Conservation (phyloP, 2,888 invertebrate species). For the Nebria salina region DNA sequence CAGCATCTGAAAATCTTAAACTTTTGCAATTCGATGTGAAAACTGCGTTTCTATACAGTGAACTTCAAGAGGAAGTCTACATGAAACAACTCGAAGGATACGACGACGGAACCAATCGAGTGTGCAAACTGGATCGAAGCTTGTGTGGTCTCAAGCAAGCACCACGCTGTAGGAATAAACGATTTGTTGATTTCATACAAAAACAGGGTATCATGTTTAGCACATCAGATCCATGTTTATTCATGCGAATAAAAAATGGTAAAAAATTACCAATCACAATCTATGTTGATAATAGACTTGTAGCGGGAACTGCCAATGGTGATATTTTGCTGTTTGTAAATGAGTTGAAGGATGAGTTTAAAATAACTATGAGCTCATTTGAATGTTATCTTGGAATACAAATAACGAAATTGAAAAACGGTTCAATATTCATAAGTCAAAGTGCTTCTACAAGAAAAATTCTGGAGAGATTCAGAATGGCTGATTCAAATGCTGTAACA, state of each 20-base stretch:
- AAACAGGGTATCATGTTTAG: background rate
- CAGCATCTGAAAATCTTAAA: background rate
- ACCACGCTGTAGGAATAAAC: background rate
- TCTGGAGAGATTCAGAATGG: background rate
- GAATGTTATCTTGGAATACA: background rate
- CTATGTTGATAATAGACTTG: background rate
- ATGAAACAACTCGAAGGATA: background rate
- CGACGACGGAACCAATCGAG: background rate
- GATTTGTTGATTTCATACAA: background rate
- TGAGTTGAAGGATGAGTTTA: background rate
- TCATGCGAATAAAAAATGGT: background rate
- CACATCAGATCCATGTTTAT: conserved; percentile 3
- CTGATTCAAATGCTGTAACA: background rate
- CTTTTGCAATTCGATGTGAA: background rate
- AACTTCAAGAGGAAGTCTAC: background rate
- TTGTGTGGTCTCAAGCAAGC: conserved; percentile 3
- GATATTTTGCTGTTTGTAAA: background rate
- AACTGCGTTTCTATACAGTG: background rate
- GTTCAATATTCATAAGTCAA: background rate
- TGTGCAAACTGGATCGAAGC: background rate
- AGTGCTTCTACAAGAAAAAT: background rate
- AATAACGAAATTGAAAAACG: background rate
- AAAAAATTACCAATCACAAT: background rate
- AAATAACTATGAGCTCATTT: background rate
- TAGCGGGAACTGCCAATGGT: background rate